Percentiles rank a stretch among this genome's conserved stretches.
These are phyloP conservation scores for Cerastis leucographa DNA, from an alignment of 2,888 invertebrate species.

Conservation along the genomic window DNA sequence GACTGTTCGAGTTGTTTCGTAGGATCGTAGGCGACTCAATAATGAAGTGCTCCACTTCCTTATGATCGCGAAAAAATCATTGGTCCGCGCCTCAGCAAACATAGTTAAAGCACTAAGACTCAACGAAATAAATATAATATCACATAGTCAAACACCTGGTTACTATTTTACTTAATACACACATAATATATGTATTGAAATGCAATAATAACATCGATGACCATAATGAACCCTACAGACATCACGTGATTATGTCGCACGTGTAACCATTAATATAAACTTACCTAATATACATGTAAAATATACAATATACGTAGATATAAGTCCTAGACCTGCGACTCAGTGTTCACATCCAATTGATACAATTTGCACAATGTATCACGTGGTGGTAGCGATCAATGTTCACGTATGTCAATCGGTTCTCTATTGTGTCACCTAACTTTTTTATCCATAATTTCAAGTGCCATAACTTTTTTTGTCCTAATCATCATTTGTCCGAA, in stretches of 20 bases:
- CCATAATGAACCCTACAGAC: slow-evolving; percentile 1
- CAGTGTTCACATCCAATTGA: slow-evolving; percentile 48
- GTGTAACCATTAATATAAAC: slow-evolving; percentile 8
- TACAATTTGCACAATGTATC: slow-evolving; percentile 41
- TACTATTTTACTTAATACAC: slow-evolving; percentile 1
- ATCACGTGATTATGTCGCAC: slow-evolving; percentile 46
- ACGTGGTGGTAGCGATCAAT: slow-evolving; percentile 19
- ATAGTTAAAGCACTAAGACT: too few species aligned
- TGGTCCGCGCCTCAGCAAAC: too few species aligned
- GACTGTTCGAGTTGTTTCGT: too few species aligned
- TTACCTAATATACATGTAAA: background rate
- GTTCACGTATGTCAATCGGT: slow-evolving; percentile 32
- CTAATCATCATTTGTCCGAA: too few species aligned
- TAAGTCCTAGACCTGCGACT: slow-evolving; percentile 15
- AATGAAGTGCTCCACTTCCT: too few species aligned
- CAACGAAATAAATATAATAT: background rate
- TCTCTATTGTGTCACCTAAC: too few species aligned
- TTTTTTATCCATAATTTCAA: too few species aligned
- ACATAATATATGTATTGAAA: background rate
- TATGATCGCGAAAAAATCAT: too few species aligned
- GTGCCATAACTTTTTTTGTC: too few species aligned
- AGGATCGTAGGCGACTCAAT: too few species aligned
- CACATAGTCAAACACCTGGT: background rate
- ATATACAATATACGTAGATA: background rate
- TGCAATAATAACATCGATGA: slow-evolving; percentile 10